A percentile compares a stretch with the other conserved stretches of the same genome.
These are phyloP conservation scores for Ornithoptera alexandrae DNA, from an alignment of 2,888 invertebrate genomes.

Conservation along the genomic window DNA sequence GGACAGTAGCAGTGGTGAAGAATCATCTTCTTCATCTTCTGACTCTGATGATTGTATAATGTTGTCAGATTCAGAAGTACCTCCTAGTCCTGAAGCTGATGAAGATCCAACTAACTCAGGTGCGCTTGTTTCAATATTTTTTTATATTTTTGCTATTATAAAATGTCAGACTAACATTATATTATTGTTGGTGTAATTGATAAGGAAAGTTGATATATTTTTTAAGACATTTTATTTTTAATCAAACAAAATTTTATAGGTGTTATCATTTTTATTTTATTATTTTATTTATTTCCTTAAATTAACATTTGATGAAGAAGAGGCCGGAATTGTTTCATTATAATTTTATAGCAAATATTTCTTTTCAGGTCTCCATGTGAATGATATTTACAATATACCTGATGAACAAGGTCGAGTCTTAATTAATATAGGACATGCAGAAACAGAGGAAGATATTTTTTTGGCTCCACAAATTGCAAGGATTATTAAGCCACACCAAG, in stretches of 20 bases:
- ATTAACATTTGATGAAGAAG: no score
- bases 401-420: constrained; percentile 95
- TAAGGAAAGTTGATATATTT: no score
- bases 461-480: constrained; percentile 94
- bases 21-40: constrained; percentile 80
- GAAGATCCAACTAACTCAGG: constrained; percentile 96
- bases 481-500: constrained; percentile 97
- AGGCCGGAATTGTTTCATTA: no score
- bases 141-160: not conserved
- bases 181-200: not conserved
- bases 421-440: constrained; percentile 95
- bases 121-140: constrained; percentile 34
- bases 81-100: constrained; percentile 88
- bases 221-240: no score
- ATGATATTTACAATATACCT: constrained; percentile 93
- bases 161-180: not conserved
- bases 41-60: constrained; percentile 92
- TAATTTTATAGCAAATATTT: not conserved
- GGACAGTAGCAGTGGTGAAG: constrained; percentile 81
- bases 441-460: constrained; percentile 94
- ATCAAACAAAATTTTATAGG: no score
- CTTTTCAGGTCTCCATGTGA: constrained; percentile 87
- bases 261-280: no score
- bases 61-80: constrained; percentile 89
- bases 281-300: no score